A percentile compares a stretch with the other conserved stretches of the same genome.
Evolutionary conservation across 1,140 invertebrate genomes (phyloP).

Genomic region (Heliconius himera): DNA sequence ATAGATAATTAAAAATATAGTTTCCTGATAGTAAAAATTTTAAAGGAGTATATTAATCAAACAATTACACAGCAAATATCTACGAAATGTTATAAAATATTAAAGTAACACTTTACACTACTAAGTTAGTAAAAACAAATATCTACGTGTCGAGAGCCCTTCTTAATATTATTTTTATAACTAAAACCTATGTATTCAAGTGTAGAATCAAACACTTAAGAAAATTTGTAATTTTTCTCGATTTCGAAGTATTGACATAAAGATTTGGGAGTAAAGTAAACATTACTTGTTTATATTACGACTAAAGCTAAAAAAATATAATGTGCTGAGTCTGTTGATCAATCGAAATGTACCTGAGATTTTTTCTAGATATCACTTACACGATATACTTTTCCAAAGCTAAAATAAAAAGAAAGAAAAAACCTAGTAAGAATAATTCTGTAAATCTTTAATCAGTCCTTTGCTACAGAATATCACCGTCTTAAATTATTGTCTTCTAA

Average conservation of each 20-base stretch:
- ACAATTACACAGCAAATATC: neutral
- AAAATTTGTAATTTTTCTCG: constrained; percentile 60
- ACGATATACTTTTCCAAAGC: too few relatives aligned
- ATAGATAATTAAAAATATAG: neutral
- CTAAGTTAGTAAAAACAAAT: constrained; percentile 26
- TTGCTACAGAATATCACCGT: too few relatives aligned
- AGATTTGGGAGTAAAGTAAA: constrained; percentile 53
- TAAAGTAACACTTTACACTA: constrained; percentile 9
- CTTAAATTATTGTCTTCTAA: too few relatives aligned
- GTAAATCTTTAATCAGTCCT: too few relatives aligned
- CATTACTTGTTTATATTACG: constrained; percentile 16
- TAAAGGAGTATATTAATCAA: neutral
- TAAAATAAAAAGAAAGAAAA: too few relatives aligned
- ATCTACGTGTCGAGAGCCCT: constrained; percentile 15
- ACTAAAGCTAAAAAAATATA: neutral
- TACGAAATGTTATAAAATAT: constrained; percentile 5
- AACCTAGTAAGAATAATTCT: too few relatives aligned
- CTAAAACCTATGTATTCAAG: constrained; percentile 42
- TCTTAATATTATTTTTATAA: constrained; percentile 53
- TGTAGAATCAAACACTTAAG: constrained; percentile 50
- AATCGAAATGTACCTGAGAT: too few relatives aligned
- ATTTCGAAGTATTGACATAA: constrained; percentile 61
- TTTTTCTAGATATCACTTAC: too few relatives aligned
- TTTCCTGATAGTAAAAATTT: neutral
- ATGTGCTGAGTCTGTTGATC: neutral